Base-by-base conservation (phyloP, 23 tunicate genomes). In the Styela plicata region DNA sequence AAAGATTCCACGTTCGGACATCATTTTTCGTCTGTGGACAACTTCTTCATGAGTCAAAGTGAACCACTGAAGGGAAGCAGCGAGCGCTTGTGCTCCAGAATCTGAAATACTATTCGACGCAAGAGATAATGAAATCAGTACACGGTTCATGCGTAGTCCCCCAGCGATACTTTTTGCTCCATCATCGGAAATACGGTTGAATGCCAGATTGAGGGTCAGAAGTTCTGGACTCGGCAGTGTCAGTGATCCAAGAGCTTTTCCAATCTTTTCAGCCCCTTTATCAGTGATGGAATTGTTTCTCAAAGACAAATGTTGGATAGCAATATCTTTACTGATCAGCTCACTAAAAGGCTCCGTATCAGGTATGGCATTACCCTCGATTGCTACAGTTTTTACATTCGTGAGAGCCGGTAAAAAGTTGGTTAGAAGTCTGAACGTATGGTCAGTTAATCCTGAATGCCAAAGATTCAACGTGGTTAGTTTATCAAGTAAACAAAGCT, bases 401-500 rank as follows among this genome's bases (percentile, higher is more conserved):
- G 93, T 73, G 0, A 88, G 64, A 52, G 53, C 78, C 1, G 87
- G 83, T 1, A 93, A 82, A 74, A 88, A 84, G 29, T 63, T 64
- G 44, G 86, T 83, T 33, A 93, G 71, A 30, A 88, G 31, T 69
- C 71, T 81, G 21, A 93, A 63, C 10, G 89, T 63, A 67, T 65
- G 83, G n/a, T 88, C 93, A 1, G 78, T 88, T 24, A 93, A 32
- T n/a, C 98, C 98, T 66, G 81, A 92, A 88, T 93, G 87, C 98
- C 98, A 93, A 22, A 93, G 36, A 74, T 93, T 93, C 31, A 93
- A 57, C 18, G 81, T 79, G 2, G 94, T 86, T 36, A 93, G 82
- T 21, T 82, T 70, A 29, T 93, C 98, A 10, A 93, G 64, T 18
- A 68, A 31, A 68, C 98, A 93, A 29, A 63, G 83, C 61, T 88